Evolutionary conservation across 2,888 invertebrate genomes (phyloP).

Genomic region (Apodemia mormo): DNA sequence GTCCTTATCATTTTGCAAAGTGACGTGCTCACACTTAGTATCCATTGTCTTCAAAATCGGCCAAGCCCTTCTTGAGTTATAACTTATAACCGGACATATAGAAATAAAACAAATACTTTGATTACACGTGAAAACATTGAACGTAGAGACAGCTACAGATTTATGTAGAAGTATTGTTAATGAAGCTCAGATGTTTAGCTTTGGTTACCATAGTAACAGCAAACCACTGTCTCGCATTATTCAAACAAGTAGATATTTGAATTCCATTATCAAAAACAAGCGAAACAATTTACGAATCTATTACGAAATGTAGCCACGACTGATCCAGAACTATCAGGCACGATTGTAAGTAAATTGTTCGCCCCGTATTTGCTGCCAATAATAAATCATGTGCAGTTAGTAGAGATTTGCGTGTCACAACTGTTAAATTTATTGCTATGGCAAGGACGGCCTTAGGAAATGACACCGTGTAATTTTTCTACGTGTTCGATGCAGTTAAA

Average conservation of each 20-base stretch:
- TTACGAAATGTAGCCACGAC: conserved; percentile 35
- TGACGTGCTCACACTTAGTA: too few species aligned
- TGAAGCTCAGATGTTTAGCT: not conserved
- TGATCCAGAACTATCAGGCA: conserved; percentile 40
- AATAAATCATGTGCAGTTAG: conserved; percentile 68
- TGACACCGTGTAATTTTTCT: conserved; percentile 41
- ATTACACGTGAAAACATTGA: too few species aligned
- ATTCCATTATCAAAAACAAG: conserved; percentile 60
- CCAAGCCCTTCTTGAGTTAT: too few species aligned
- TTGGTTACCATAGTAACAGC: conserved; percentile 5
- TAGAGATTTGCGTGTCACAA: conserved; percentile 73
- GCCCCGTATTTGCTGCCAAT: conserved; percentile 41
- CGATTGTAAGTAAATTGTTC: conserved; percentile 51
- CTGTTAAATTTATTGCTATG: conserved; percentile 61
- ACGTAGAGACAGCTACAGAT: too few species aligned
- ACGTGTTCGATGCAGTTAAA: conserved; percentile 25
- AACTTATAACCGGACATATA: too few species aligned
- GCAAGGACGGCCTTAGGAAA: conserved; percentile 59
- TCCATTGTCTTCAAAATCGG: too few species aligned
- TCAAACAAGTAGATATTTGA: conserved; percentile 40
- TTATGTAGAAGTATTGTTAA: not conserved
- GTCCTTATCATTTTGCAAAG: too few species aligned
- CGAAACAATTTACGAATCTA: conserved; percentile 49
- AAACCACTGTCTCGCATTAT: conserved; percentile 8
- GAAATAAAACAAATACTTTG: too few species aligned